Evolutionary conservation across 2,797 vertebrate species (phyloP).

Genomic region (Manis pentadactyla): DNA sequence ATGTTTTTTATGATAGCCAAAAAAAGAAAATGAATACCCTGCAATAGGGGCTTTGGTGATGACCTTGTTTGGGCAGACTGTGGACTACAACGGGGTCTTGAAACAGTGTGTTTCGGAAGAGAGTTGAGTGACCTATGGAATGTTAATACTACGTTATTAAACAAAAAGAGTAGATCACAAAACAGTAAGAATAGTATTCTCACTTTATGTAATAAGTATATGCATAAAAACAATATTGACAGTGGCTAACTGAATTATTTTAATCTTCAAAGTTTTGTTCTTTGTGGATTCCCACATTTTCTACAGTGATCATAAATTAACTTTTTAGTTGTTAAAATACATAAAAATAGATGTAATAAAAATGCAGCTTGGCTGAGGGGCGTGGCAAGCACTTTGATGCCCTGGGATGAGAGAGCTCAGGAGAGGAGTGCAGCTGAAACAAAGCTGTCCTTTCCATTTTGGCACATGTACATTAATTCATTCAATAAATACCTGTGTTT

Average conservation of each 20-base stretch:
- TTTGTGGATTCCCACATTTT: constrained; percentile 10
- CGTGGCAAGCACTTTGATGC: not conserved
- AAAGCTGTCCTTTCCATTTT: not conserved
- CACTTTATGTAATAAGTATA: not conserved
- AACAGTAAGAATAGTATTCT: not conserved
- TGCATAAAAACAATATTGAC: not conserved
- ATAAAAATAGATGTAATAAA: not conserved
- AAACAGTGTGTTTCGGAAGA: not conserved
- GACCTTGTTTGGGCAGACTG: not conserved
- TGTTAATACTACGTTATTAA: not conserved
- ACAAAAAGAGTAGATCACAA: not conserved
- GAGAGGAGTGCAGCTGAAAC: not conserved
- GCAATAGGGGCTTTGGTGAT: not conserved
- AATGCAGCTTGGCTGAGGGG: not conserved
- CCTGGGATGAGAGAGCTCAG: not conserved
- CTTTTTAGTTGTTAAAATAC: not conserved
- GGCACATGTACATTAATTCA: not conserved
- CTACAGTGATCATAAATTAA: not conserved
- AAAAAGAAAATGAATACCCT: not conserved
- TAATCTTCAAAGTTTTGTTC: not conserved
- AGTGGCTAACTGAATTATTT: constrained; percentile 1
- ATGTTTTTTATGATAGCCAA: not conserved
- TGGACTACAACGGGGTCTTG: not conserved
- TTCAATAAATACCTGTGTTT: not conserved
- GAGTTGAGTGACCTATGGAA: not conserved